Base-by-base conservation (phyloP, 2,888 invertebrate species). In the Drosophila fulvimacula region DNA sequence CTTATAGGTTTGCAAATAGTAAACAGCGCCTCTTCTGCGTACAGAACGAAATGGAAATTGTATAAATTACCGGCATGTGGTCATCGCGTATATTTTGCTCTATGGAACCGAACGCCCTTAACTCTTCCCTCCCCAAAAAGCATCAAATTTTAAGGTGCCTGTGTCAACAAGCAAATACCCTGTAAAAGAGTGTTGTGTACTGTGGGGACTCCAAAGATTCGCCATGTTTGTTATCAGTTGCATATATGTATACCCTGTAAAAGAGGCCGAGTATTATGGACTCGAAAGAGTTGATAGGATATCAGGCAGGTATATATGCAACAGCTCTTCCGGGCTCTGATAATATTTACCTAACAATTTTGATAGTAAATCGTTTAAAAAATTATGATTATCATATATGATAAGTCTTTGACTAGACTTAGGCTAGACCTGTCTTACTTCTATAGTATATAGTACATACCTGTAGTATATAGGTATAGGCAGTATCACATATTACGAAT, bases 31-130 rank as follows among this genome's bases (percentile, higher is more conserved):
- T 34, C 46, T 73, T 73, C 65, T 56, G 49, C 44, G 61, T 49
- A 58, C 41, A 41, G 32, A 72, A 57, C 44, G 30, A 65, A 58
- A 53, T 72, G 72, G 38, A 51, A 72, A 64, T 73, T 48, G 73
- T 67, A 80, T 74, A 74, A 80, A 82, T 69, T 76, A 70, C 86
- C 86, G 83, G 86, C 65, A 72, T 88, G 81, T 79, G 72, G 73
- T 82, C 85, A 84, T 76, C 73, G 55, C 38, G 32, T 55, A 41
- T 44, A 36, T 39, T 57, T 44, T 27, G 57, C 62, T 46, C 44
- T 41, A 13, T 41, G 17, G 41, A 46, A 59, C 59, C 59, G 41
- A 46, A 56, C 59, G 46, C 60, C 67, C 80, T 71, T 57, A 44
- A 27, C 55, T 19, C 55, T 19, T 32, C 24, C 62, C 41, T 30